Conservation (phyloP, 2,888 invertebrate species). For the Metopia argyrocephala region DNA sequence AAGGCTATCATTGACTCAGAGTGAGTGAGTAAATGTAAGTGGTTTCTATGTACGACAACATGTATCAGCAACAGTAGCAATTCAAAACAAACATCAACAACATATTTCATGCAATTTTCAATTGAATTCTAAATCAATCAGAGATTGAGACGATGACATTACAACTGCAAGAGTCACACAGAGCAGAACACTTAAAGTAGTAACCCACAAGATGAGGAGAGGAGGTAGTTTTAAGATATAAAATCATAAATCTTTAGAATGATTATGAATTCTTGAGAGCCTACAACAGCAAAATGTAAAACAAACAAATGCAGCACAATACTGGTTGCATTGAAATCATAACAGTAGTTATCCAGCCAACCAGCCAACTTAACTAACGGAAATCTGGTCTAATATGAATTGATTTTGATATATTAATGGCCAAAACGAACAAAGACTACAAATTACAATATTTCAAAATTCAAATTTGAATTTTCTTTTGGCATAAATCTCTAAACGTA, state of each 20-base stretch:
- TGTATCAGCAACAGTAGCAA: conserved; percentile 10
- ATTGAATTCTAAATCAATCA: conserved; percentile 78
- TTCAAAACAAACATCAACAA: conserved; percentile 67
- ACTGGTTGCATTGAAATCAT: background rate
- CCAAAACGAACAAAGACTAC: conserved; percentile 58
- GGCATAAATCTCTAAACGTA: conserved; percentile 18
- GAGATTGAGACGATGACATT: conserved; percentile 72
- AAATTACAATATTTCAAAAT: conserved; percentile 48
- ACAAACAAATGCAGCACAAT: conserved; percentile 11
- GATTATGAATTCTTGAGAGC: conserved; percentile 51
- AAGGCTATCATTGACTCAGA: conserved; percentile 66
- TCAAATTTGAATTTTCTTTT: conserved; percentile 49
- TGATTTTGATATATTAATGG: conserved; percentile 77
- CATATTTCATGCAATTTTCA: conserved; percentile 76
- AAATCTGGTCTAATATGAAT: conserved; percentile 72
- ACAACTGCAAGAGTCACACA: conserved; percentile 38
- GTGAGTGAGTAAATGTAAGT: background rate
- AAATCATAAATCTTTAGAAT: conserved; percentile 66
- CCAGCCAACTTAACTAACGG: conserved; percentile 34
- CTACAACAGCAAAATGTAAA: conserved; percentile 25
- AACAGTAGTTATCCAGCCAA: conserved; percentile 20
- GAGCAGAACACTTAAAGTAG: background rate
- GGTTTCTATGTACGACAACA: background rate
- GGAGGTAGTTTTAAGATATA: conserved; percentile 45
- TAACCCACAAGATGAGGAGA: conserved; percentile 14